A percentile compares a stretch with the other conserved stretches of the same genome.
Evolutionary conservation across 2,113 vertebrate species (phyloP).

Genomic region (Sander lucioperca): DNA sequence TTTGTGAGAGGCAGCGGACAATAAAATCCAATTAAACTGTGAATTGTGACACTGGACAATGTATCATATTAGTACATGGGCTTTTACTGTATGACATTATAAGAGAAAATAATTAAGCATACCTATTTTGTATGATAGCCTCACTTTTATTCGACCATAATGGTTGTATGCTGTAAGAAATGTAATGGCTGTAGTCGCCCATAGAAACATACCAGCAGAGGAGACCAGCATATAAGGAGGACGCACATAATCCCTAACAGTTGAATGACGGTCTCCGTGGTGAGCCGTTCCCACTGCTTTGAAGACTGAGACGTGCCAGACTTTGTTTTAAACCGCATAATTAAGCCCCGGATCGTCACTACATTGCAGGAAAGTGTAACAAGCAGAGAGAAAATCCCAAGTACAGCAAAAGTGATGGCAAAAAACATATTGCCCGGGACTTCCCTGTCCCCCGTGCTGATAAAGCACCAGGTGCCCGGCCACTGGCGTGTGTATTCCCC

Average conservation of each 20-base stretch:
- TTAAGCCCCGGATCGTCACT: constrained; percentile 90
- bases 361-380: constrained; percentile 92
- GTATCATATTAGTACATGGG: not conserved
- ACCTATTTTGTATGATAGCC: no score
- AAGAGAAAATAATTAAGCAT: not conserved
- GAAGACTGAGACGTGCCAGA: constrained; percentile 80
- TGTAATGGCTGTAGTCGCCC: not conserved
- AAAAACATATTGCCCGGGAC: constrained; percentile 86
- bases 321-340: constrained; percentile 89
- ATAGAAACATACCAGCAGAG: constrained; percentile 91
- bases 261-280: constrained; percentile 94
- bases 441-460: constrained; percentile 82
- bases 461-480: constrained; percentile 98
- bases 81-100: not conserved
- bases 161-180: not conserved
- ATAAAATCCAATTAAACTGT: not conserved
- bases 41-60: not conserved
- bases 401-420: constrained; percentile 88
- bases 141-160: not conserved
- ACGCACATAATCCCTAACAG: constrained; percentile 97
- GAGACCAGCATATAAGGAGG: constrained; percentile 93
- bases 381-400: constrained; percentile 90
- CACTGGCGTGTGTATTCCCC: constrained; percentile 92
- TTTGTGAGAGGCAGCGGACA: not conserved
- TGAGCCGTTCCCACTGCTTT: constrained; percentile 92